Conservation (phyloP, 2,888 invertebrate species). For the Apantesis nais region DNA sequence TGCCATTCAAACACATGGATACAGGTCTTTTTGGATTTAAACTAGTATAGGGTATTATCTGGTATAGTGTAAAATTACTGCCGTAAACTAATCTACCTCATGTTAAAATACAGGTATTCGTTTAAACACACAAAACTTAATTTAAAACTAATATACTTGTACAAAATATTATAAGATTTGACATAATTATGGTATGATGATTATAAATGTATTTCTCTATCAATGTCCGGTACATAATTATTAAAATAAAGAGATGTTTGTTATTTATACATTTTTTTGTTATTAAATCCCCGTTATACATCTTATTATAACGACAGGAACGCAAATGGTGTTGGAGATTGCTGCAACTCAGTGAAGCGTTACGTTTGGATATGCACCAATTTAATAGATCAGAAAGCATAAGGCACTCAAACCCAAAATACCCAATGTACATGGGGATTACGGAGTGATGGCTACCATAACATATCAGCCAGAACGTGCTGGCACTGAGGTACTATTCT, state of each 20-base stretch:
- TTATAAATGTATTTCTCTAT: conserved; percentile 82
- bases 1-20: conserved; percentile 55
- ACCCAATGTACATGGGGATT: background rate
- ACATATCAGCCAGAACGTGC: background rate
- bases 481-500: no score
- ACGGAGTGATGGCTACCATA: background rate
- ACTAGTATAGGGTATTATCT: conserved; percentile 37
- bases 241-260: conserved; percentile 84
- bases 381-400: background rate
- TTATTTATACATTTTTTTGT: conserved; percentile 67
- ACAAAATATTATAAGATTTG: conserved; percentile 77
- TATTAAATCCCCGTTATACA: conserved; percentile 11
- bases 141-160: conserved; percentile 65
- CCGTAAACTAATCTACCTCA: conserved; percentile 75
- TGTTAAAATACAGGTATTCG: conserved; percentile 63
- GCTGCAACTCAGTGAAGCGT: background rate
- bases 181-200: conserved; percentile 74
- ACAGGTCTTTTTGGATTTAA: conserved; percentile 25
- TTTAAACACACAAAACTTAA: conserved; percentile 51
- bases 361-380: no score
- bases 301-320: background rate
- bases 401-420: background rate
- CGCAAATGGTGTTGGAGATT: background rate
- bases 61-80: conserved; percentile 41
- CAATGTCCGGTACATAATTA: conserved; percentile 83